Evolutionary conservation across 1,140 invertebrate genomes (phyloP).

Genomic region (Eurosta solidaginis): DNA sequence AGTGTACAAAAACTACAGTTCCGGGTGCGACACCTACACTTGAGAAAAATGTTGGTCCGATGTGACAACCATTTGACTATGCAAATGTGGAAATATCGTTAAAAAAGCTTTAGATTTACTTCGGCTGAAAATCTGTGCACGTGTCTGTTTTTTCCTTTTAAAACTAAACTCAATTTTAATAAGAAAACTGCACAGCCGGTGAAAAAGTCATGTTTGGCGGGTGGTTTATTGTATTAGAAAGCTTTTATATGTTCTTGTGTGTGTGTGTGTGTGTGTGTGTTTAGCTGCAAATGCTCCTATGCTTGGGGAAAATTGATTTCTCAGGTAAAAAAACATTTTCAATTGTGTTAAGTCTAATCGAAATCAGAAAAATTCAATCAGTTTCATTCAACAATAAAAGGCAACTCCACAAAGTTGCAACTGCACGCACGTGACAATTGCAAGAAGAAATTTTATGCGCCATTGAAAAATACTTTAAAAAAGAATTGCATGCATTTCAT

Average conservation of each 20-base stretch:
- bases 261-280: not conserved
- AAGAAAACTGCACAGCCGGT: not conserved
- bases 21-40: too few relatives aligned
- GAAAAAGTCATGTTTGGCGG: not conserved
- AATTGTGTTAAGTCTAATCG: slow-evolving; percentile 21
- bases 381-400: not conserved
- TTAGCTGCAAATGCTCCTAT: not conserved
- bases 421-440: not conserved
- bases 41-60: too few relatives aligned
- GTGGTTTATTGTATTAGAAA: not conserved
- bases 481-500: too few relatives aligned
- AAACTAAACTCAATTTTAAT: not conserved
- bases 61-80: too few relatives aligned
- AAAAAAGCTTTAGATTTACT: too few relatives aligned
- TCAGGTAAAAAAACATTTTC: not conserved
- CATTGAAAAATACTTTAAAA: too few relatives aligned
- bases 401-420: not conserved
- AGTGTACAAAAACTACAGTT: too few relatives aligned
- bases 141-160: too few relatives aligned
- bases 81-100: too few relatives aligned
- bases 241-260: not conserved
- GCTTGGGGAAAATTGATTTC: not conserved
- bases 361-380: slow-evolving; percentile 21
- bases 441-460: not conserved
- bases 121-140: too few relatives aligned